Percentiles rank a stretch among this genome's conserved stretches.
Conservation (phyloP, 2,888 invertebrate species). For the Drosophila fungiperda region DNA sequence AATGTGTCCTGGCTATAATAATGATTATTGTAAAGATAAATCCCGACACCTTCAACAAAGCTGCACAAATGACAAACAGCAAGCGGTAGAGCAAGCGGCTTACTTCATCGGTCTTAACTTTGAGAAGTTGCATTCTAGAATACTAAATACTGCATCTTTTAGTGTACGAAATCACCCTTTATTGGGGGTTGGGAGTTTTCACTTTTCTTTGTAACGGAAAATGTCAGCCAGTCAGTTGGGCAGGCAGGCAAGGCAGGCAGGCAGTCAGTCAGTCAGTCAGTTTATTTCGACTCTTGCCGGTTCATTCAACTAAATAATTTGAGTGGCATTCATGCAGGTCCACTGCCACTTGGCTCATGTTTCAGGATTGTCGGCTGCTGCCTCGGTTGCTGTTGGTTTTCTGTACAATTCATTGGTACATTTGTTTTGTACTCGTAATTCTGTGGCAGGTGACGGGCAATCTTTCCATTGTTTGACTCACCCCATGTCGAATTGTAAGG, state of each 20-base stretch:
- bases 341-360: conserved; percentile 74
- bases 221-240: conserved; percentile 58
- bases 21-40: conserved; percentile 84
- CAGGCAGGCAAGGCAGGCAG: conserved; percentile 30
- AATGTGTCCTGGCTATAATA: conserved; percentile 67
- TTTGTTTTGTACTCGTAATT: conserved; percentile 76
- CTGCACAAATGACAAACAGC: conserved; percentile 81
- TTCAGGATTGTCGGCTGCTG: conserved; percentile 64
- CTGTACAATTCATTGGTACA: conserved; percentile 56
- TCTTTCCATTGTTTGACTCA: conserved; percentile 85
- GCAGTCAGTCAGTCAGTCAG: conserved; percentile 46
- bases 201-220: conserved; percentile 67
- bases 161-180: conserved; percentile 26
- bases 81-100: conserved; percentile 53
- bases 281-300: conserved; percentile 79
- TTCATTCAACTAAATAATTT: conserved; percentile 83
- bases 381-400: conserved; percentile 29
- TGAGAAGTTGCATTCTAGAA: conserved; percentile 44
- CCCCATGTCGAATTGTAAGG: conserved; percentile 83
- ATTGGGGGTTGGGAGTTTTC: conserved; percentile 23
- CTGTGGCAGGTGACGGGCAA: conserved; percentile 85
- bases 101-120: conserved; percentile 35
- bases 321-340: conserved; percentile 83
- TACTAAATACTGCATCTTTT: conserved; percentile 29
- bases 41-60: conserved; percentile 84